Percentiles rank a stretch among this genome's conserved stretches.
phyloP scores from a whole-genome alignment of 2,888 invertebrate species.

The Ormyrus nitidulus region DNA sequence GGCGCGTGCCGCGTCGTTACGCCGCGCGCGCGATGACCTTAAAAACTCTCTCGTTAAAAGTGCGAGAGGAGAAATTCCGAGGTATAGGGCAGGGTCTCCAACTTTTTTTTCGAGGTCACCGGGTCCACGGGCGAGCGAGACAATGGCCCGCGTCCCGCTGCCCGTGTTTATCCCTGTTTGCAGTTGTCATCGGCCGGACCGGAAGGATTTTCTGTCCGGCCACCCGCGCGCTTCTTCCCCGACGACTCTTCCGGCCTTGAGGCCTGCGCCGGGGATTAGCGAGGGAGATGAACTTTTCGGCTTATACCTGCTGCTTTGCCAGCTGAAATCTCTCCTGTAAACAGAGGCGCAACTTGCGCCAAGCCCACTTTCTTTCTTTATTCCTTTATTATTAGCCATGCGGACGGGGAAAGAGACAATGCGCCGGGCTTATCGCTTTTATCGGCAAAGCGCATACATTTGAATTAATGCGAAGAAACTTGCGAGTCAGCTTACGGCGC shows the following conservation, averaged over 20 bases:
- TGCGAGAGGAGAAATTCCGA: background rate
- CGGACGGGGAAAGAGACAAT: slow-evolving; percentile 57
- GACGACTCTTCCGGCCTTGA: slow-evolving; percentile 29
- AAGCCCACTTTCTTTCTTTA: slow-evolving; percentile 46
- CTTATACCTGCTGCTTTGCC: background rate
- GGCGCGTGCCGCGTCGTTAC: background rate
- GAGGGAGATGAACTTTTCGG: background rate
- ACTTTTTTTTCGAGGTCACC: slow-evolving; percentile 16
- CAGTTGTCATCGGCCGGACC: slow-evolving; percentile 55
- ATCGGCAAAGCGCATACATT: slow-evolving; percentile 65
- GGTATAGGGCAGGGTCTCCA: background rate
- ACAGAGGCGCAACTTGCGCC: slow-evolving; percentile 5
- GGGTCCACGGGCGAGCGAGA: background rate
- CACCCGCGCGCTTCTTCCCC: slow-evolving; percentile 21
- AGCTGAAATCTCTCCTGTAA: background rate
- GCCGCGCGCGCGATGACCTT: slow-evolving; percentile 17
- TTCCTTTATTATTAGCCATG: slow-evolving; percentile 47
- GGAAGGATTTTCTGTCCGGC: slow-evolving; percentile 52
- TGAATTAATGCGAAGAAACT: slow-evolving; percentile 65
- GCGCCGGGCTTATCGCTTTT: slow-evolving; percentile 53
- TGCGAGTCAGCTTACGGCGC: slow-evolving; percentile 57
- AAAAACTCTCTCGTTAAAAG: slow-evolving; percentile 1
- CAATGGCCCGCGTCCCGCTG: too few species aligned
- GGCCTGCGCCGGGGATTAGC: slow-evolving; percentile 42
- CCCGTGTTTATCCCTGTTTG: slow-evolving; percentile 42